phyloP scores from a whole-genome alignment of 2,113 vertebrate species.

The Synchiropus splendidus region DNA sequence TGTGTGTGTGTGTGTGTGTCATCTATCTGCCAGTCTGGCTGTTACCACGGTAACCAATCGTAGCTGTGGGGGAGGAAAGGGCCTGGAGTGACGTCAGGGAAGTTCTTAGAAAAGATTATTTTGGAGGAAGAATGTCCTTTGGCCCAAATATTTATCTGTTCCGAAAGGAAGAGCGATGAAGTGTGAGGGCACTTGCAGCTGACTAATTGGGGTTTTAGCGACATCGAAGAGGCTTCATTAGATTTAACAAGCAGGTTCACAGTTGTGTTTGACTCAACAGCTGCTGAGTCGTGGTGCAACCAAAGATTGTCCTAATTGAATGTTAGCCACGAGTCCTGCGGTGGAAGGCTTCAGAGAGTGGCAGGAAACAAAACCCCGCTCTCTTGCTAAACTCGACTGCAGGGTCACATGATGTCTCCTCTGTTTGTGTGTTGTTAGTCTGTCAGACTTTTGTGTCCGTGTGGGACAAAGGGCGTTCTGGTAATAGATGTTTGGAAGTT shows the following conservation, averaged over 20 bases:
- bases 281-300: constrained; percentile 30
- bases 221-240: constrained; percentile 36
- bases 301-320: constrained; percentile 37
- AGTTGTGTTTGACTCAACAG: constrained; percentile 42
- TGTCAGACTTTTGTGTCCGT: constrained; percentile 36
- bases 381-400: constrained; percentile 9
- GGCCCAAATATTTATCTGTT: constrained; percentile 7
- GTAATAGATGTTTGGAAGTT: constrained; percentile 12
- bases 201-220: constrained; percentile 36
- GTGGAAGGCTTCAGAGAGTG: background rate
- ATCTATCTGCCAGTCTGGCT: constrained; percentile 20
- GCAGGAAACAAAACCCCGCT: constrained; percentile 4
- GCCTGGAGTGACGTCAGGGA: constrained; percentile 15
- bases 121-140: constrained; percentile 12
- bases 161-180: constrained; percentile 1
- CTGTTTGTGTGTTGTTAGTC: constrained; percentile 23
- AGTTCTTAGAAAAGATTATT: constrained; percentile 20
- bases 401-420: constrained; percentile 5
- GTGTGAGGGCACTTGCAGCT: background rate
- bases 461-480: constrained; percentile 16
- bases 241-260: constrained; percentile 50
- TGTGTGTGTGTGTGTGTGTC: too few species aligned
- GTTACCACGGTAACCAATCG: constrained; percentile 53
- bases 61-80: constrained; percentile 40
- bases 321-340: constrained; percentile 11